These are phyloP conservation scores for Coryphaenoides rupestris DNA, from an alignment of 2,113 vertebrate genomes.

Conservation along the genomic window DNA sequence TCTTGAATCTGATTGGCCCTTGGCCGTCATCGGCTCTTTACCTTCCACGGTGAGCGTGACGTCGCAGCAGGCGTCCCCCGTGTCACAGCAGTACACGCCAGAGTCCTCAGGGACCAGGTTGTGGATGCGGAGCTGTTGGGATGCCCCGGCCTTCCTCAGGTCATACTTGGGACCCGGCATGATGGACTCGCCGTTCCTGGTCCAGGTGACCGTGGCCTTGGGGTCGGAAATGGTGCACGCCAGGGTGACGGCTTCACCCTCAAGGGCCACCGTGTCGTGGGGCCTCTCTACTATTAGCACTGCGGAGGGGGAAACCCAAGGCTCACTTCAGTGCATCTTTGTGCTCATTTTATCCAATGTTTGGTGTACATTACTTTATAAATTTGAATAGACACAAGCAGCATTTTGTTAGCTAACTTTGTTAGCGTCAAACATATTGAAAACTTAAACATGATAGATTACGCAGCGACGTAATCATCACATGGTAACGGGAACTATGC, in stretches of 20 bases:
- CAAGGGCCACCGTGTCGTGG: slow-evolving; percentile 62
- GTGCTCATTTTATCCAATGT: background rate
- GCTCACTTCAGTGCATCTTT: slow-evolving; percentile 24
- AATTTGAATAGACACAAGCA: too few species aligned
- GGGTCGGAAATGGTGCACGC: slow-evolving; percentile 77
- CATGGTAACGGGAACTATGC: too few species aligned
- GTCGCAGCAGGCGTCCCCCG: slow-evolving; percentile 73
- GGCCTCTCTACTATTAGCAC: slow-evolving; percentile 70
- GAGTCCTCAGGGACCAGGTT: slow-evolving; percentile 67
- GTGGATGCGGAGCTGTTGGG: slow-evolving; percentile 68
- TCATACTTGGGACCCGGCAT: slow-evolving; percentile 63
- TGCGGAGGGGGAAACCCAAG: slow-evolving; percentile 55
- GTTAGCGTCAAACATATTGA: too few species aligned
- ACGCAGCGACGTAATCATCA: too few species aligned
- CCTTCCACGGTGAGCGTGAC: slow-evolving; percentile 78
- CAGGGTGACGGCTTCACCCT: slow-evolving; percentile 72
- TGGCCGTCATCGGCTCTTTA: slow-evolving; percentile 51
- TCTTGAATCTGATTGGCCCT: slow-evolving; percentile 19
- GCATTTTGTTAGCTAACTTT: too few species aligned
- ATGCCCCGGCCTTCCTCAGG: slow-evolving; percentile 52
- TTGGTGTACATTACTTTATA: background rate
- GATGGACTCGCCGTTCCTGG: slow-evolving; percentile 48
- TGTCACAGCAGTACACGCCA: slow-evolving; percentile 75
- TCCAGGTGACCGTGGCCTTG: slow-evolving; percentile 57
- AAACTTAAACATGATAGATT: too few species aligned